These are phyloP conservation scores for Cryptotermes secundus DNA, from an alignment of 1,140 invertebrate species.

Conservation along the genomic window DNA sequence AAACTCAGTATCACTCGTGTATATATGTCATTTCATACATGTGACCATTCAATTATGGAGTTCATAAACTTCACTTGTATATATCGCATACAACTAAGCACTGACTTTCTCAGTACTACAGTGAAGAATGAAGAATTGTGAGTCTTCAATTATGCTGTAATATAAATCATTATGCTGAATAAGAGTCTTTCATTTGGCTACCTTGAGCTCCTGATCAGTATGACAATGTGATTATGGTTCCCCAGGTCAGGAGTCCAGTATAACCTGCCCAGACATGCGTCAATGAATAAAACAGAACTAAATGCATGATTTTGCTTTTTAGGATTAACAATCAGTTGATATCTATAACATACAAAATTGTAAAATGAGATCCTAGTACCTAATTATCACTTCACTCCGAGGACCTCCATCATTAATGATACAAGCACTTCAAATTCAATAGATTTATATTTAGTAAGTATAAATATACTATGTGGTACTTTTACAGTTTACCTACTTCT, in stretches of 20 bases:
- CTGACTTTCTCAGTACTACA: not conserved
- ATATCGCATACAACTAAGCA: not conserved
- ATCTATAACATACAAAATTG: not conserved
- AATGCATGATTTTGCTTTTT: not conserved
- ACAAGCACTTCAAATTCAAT: not conserved
- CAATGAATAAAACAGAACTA: not conserved
- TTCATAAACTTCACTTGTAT: not conserved
- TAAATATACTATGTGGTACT: not conserved
- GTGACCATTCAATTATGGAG: not conserved
- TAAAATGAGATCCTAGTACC: slow-evolving; percentile 3
- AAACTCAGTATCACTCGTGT: not conserved
- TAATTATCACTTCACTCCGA: not conserved
- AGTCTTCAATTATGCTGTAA: not conserved
- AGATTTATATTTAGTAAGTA: not conserved
- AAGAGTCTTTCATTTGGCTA: not conserved
- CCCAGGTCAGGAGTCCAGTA: not conserved
- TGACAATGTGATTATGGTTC: not conserved
- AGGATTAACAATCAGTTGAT: not conserved
- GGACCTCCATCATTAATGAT: not conserved
- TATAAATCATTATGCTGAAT: not conserved
- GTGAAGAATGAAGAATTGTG: not conserved
- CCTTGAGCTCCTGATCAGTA: not conserved
- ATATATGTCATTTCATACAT: not conserved
- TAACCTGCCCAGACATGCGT: not conserved
- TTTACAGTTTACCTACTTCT: not conserved